Evolutionary conservation across 2,797 vertebrate genomes (phyloP).

Genomic region (Nyctalus aviator): DNA sequence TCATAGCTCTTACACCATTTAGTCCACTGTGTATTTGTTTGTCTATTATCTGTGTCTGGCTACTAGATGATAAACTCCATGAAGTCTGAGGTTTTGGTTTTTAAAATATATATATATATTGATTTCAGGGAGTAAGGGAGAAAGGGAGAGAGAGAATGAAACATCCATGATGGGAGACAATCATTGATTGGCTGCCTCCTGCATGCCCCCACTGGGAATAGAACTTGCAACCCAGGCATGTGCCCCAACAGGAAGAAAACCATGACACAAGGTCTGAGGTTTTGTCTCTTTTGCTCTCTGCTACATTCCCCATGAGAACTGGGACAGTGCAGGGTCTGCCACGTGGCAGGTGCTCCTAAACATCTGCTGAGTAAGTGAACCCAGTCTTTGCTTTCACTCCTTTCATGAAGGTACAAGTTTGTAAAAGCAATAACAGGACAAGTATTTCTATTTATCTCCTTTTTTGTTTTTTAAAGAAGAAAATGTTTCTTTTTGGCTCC

Average conservation of each 20-base stretch:
- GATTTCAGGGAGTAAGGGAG: too few relatives aligned
- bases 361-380: background rate
- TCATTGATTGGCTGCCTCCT: too few relatives aligned
- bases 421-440: background rate
- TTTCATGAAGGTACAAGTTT: background rate
- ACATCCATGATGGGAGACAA: too few relatives aligned
- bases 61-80: background rate
- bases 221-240: too few relatives aligned
- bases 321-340: background rate
- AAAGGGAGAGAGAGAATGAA: too few relatives aligned
- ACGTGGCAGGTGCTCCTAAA: background rate
- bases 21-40: background rate
- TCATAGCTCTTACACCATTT: background rate
- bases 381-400: background rate
- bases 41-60: background rate
- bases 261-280: background rate
- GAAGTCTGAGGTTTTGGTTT: background rate
- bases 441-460: background rate
- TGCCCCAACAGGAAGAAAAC: too few relatives aligned
- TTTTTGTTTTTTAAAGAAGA: background rate
- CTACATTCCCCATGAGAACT: background rate
- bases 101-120: too few relatives aligned
- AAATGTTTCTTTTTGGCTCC: background rate
- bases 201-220: too few relatives aligned
- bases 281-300: background rate